Base-by-base conservation (phyloP, 2,113 vertebrate genomes). In the Chauna torquata region DNA sequence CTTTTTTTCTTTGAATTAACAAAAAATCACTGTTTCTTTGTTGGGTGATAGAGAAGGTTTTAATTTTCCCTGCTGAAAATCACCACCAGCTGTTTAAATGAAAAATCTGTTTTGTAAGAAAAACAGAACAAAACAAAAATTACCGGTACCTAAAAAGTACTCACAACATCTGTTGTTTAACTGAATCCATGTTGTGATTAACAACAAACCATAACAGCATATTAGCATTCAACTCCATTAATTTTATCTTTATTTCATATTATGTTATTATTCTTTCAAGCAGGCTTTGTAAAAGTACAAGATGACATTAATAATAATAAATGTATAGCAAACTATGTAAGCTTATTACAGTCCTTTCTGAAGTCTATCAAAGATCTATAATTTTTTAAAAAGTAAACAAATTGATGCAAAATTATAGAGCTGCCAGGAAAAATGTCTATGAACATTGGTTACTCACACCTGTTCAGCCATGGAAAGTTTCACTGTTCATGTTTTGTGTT, bases 151-250 rank as follows among this genome's bases (percentile, higher is more conserved):
- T 90, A 81, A 77, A 55, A 89, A 71, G 44, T 86, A 49, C 69
- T 88, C 7, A 1, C 18, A 95, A 76, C 84, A 88, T 97, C 95
- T 97, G 91, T 90, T 94, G 86, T 94, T 94, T 97, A 89, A 93
- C 84, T 94, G 49, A 94, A 77, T 89, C 17, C 19, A 32, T 76
- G 82, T 68, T 96, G 77, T 82, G 90, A 86, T 92, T 97, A 95
- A 90, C 89, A 94, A 70, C 66, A 92, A 94, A 44, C 45, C 16
- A 1, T 94, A 91, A 72, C 91, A 96, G 85, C 66, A 55, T 91
- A 95, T 62, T 87, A 72, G 38, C 36, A 91, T 85, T 94, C 15
- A 55, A 55, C 28, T 91, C 62, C 58, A 78, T 95, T 85, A 82
- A 54, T 90, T 88, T 88, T 70, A 76, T 82, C 42, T 85, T 74